Evolutionary conservation across 2,113 vertebrate genomes (phyloP).

Genomic region (Limanda limanda): DNA sequence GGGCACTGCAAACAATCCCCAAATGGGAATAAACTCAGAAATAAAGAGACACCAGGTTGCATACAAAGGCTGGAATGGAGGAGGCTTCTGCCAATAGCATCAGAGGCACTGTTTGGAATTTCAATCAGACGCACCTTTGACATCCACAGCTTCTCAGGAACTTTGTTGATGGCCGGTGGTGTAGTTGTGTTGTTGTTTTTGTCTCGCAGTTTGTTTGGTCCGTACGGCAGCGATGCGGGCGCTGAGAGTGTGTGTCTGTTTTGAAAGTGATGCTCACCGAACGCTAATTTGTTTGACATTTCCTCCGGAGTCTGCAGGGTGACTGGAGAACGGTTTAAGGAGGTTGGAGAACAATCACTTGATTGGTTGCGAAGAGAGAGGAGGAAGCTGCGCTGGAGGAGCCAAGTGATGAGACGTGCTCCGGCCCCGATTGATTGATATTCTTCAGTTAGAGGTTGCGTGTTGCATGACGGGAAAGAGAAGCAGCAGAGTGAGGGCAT

Average conservation of each 20-base stretch:
- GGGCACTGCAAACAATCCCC: conserved; percentile 30
- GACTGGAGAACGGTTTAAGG: conserved; percentile 31
- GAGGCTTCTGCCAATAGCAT: conserved; percentile 6
- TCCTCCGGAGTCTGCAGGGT: conserved; percentile 37
- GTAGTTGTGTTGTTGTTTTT: conserved; percentile 30
- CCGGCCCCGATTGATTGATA: conserved; percentile 49
- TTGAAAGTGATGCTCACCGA: conserved; percentile 26
- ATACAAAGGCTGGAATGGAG: conserved; percentile 4
- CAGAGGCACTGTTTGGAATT: conserved; percentile 34
- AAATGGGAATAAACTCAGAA: conserved; percentile 35
- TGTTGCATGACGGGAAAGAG: conserved; percentile 2
- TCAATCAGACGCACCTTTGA: conserved; percentile 27
- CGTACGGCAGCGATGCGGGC: background rate
- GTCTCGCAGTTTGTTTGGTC: conserved; percentile 30
- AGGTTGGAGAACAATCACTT: conserved; percentile 59
- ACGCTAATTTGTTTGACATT: conserved; percentile 74
- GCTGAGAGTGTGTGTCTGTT: conserved; percentile 12
- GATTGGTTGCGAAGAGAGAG: conserved; percentile 51
- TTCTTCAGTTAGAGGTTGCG: conserved; percentile 44
- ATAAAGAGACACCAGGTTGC: conserved; percentile 23
- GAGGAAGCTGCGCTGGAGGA: conserved; percentile 45
- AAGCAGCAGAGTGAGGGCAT: too few species aligned
- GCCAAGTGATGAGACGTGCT: conserved; percentile 27
- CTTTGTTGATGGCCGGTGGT: conserved; percentile 33
- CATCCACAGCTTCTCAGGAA: conserved; percentile 49